Evolutionary conservation across 2,113 vertebrate species (phyloP).

Genomic region (Uropsilus gracilis): DNA sequence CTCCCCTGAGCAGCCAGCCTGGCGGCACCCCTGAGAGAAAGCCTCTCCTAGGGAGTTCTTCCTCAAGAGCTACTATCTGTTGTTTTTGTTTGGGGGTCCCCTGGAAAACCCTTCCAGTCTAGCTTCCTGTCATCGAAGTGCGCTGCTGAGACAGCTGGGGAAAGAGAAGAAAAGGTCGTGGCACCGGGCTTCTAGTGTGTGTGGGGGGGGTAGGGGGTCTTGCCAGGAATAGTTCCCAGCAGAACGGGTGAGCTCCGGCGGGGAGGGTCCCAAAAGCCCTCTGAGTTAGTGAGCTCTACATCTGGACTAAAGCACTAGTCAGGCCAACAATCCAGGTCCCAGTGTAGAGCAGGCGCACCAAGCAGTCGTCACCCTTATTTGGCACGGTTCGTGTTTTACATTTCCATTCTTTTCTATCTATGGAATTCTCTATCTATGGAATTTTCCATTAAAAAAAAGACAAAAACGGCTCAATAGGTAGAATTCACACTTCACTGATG

Average conservation of each 20-base stretch:
- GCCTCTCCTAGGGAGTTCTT: no score
- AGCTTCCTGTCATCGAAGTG: not conserved
- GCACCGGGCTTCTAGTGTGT: no score
- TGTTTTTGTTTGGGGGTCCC: not conserved
- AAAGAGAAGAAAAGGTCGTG: not conserved
- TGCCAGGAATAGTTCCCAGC: accelerated
- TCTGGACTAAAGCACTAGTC: no score
- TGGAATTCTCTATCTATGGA: no score
- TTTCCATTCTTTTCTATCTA: not conserved
- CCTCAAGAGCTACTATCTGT: no score
- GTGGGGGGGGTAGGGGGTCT: no score
- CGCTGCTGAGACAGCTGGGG: not conserved
- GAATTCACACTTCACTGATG: not conserved
- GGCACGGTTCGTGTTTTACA: not conserved
- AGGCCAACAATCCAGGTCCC: not conserved
- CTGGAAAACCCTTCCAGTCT: not conserved
- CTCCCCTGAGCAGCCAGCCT: not conserved
- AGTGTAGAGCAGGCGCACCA: not conserved
- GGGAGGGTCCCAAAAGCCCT: not conserved
- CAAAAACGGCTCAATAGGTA: not conserved
- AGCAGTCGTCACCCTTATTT: not conserved
- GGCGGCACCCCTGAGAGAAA: not conserved
- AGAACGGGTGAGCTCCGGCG: not conserved
- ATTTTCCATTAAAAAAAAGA: no score
- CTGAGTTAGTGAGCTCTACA: not conserved